Evolutionary conservation across 2,797 vertebrate species (phyloP).

Genomic region (Gambelia wislizenii): DNA sequence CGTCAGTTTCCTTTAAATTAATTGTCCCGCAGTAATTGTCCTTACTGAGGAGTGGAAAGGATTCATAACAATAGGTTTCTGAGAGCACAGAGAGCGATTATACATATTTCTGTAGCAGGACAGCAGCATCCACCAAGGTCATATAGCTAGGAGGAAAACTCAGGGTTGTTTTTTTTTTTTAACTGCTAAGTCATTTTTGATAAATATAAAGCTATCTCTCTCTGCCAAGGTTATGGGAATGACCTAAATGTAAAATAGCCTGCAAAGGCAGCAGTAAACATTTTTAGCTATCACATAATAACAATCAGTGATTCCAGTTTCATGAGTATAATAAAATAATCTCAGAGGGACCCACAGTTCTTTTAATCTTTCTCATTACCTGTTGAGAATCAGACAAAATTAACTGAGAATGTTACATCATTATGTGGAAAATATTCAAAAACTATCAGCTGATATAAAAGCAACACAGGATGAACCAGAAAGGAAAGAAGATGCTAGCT

Average conservation of each 20-base stretch:
- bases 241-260: conserved; percentile 55
- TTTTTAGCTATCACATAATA: conserved; percentile 45
- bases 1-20: not conserved
- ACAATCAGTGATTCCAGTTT: conserved; percentile 46
- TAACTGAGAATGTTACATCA: conserved; percentile 48
- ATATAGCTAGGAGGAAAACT: conserved; percentile 7
- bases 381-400: conserved; percentile 52
- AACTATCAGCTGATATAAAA: not conserved
- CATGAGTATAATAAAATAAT: conserved; percentile 44
- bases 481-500: conserved; percentile 46
- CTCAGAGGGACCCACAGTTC: conserved; percentile 55
- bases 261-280: conserved; percentile 59
- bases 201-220: conserved; percentile 5
- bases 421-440: conserved; percentile 47
- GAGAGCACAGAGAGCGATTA: not conserved
- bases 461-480: conserved; percentile 18
- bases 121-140: conserved; percentile 6
- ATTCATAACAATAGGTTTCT: not conserved
- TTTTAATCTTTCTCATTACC: conserved; percentile 65
- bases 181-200: conserved; percentile 21
- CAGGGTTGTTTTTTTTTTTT: not conserved
- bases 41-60: not conserved
- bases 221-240: conserved; percentile 44
- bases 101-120: not conserved
- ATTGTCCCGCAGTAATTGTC: not conserved